These are phyloP conservation scores for Eleginops maclovinus DNA, from an alignment of 2,113 vertebrate genomes.

Conservation along the genomic window DNA sequence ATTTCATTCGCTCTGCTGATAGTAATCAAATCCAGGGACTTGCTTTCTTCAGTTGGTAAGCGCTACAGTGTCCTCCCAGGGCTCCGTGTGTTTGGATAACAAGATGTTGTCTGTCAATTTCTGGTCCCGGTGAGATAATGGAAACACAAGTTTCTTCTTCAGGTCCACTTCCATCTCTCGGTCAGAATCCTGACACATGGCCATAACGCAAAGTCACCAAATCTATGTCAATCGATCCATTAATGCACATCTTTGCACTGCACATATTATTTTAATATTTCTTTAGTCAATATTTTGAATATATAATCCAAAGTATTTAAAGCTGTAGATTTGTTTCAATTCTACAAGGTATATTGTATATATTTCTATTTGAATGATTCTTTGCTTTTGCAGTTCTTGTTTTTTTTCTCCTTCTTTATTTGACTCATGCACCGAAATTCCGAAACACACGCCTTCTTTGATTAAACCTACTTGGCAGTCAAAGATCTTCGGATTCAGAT, in stretches of 20 bases:
- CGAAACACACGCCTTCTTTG: not conserved
- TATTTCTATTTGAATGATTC: not conserved
- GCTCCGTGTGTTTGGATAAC: no score
- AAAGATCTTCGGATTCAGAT: not conserved
- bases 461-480: not conserved
- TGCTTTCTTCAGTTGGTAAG: no score
- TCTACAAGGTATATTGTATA: not conserved
- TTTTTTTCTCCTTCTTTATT: not conserved
- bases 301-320: no score
- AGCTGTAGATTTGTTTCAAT: not conserved
- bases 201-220: not conserved
- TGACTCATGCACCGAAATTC: not conserved
- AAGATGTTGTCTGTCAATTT: no score
- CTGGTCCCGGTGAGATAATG: no score
- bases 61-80: no score
- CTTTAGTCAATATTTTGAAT: not conserved
- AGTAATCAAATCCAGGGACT: no score
- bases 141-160: no score
- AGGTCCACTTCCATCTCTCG: no score
- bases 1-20: not conserved
- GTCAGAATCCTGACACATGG: no score
- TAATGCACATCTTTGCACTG: not conserved
- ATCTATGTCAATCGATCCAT: not conserved
- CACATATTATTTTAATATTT: not conserved
- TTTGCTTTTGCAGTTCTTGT: not conserved